Conservation (phyloP, 1,140 invertebrate species). For the Phthorimaea operculella region DNA sequence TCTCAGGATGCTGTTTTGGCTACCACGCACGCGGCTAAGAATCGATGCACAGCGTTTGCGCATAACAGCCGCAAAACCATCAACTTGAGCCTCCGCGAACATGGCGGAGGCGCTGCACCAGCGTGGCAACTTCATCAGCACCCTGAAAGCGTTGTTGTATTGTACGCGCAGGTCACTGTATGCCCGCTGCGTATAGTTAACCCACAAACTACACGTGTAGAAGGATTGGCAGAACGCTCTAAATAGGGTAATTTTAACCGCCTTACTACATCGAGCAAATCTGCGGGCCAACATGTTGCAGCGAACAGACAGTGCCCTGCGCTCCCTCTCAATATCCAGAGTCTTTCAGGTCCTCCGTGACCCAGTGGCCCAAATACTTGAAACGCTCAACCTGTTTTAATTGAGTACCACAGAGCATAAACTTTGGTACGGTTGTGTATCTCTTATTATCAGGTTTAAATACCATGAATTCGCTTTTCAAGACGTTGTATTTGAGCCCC, state of each 20-base stretch:
- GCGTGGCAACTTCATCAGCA: neutral
- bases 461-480: slow-evolving; percentile 8
- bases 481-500: slow-evolving; percentile 10
- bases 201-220: slow-evolving; percentile 9
- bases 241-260: slow-evolving; percentile 7
- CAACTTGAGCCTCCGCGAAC: neutral
- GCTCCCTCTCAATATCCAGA: slow-evolving; percentile 2
- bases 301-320: slow-evolving; percentile 9
- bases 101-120: slow-evolving; percentile 1
- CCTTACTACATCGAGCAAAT: slow-evolving; percentile 4
- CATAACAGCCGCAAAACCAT: slow-evolving; percentile 5
- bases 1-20: slow-evolving; percentile 6
- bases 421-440: neutral
- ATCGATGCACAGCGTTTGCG: slow-evolving; percentile 6
- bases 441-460: slow-evolving; percentile 5
- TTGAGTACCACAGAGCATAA: slow-evolving; percentile 1
- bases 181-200: slow-evolving; percentile 5
- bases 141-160: slow-evolving; percentile 7
- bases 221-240: slow-evolving; percentile 9
- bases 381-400: neutral
- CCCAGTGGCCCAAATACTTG: slow-evolving; percentile 11
- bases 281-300: slow-evolving; percentile 12
- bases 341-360: slow-evolving; percentile 7
- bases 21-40: slow-evolving; percentile 1
- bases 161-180: slow-evolving; percentile 10